Base-by-base conservation (phyloP, 2,113 vertebrate species). In the Ranitomeya variabilis region DNA sequence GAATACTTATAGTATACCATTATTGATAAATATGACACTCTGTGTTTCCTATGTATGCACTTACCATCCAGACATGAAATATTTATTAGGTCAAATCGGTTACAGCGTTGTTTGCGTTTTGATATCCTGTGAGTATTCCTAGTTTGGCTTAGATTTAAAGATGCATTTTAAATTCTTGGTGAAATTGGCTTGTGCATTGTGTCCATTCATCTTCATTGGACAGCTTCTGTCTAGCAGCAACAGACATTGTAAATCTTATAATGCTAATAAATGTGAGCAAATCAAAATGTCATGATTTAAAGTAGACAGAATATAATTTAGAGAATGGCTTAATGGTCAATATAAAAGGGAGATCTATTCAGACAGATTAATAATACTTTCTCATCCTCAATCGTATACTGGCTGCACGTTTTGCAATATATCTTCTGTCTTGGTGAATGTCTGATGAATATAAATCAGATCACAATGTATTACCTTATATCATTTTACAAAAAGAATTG, bases 181-280 rank as follows among this genome's bases (percentile, higher is more conserved):
- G 60, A 83, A 45, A 66, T 31, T 21, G 37, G 60, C 80, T 83
- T 67, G 31, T n/a, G 18, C 8, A 83, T 8, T 51, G 31, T 13
- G 8, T 66, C 45, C 37, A 83, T 83, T 66, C 37, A 83, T 83
- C 80, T 83, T 83, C 60, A 83, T 83, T 83, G 80, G 62, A 51
- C 60, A n/a, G 31, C 16, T 19, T n/a, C 80, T 12, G 19, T 64
- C 80, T n/a, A 83, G 52, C 4, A 51, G 66, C 60, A 83, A 13
- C 16, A 82, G 79, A 2, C 80, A 82, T 64, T 45, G 26, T 82
- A 13, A 64, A 82, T 66, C 80, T n/a, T 52, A 19, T 51, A 51
- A 83, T 66, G 21, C 45, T 66, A 66, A 83, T 66, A 66, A 83
- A 66, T 51, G 18, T 21, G 66, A 52, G 18, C 31, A 52, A 23